Evolutionary conservation across 2,797 vertebrate genomes (phyloP).

Genomic region (Eulemur coronatus): DNA sequence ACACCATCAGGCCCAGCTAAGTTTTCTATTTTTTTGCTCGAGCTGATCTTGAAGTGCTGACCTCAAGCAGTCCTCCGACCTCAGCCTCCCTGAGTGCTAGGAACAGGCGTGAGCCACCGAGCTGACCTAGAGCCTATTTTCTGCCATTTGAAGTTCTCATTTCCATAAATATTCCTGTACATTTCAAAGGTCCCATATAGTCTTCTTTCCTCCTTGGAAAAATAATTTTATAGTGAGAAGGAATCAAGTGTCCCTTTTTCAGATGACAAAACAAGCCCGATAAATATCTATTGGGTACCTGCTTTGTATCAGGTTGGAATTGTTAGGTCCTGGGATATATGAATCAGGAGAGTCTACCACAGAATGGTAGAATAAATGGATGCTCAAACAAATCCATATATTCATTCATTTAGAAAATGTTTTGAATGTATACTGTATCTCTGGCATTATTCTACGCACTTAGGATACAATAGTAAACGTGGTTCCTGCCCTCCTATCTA

Average conservation of each 20-base stretch:
- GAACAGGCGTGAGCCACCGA: too few species aligned
- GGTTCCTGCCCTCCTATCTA: not conserved
- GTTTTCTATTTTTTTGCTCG: too few species aligned
- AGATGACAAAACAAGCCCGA: not conserved
- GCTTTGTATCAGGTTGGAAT: not conserved
- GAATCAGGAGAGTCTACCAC: not conserved
- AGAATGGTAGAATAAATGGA: not conserved
- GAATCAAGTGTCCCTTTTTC: not conserved
- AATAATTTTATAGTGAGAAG: not conserved
- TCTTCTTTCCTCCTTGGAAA: not conserved
- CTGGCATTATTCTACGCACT: not conserved
- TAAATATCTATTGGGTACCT: not conserved
- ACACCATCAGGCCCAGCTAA: too few species aligned
- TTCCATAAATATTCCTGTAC: not conserved
- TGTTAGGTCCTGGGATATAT: not conserved
- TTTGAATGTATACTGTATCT: not conserved
- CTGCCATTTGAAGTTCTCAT: not conserved
- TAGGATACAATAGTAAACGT: not conserved
- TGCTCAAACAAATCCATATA: not conserved
- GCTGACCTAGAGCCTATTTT: not conserved
- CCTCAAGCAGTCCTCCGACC: too few species aligned
- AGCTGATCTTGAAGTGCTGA: too few species aligned
- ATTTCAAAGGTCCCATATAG: not conserved
- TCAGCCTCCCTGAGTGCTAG: too few species aligned
- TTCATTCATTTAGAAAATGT: not conserved